Evolutionary conservation across 2,888 invertebrate genomes (phyloP).

Genomic region (Uloborus plumipes): DNA sequence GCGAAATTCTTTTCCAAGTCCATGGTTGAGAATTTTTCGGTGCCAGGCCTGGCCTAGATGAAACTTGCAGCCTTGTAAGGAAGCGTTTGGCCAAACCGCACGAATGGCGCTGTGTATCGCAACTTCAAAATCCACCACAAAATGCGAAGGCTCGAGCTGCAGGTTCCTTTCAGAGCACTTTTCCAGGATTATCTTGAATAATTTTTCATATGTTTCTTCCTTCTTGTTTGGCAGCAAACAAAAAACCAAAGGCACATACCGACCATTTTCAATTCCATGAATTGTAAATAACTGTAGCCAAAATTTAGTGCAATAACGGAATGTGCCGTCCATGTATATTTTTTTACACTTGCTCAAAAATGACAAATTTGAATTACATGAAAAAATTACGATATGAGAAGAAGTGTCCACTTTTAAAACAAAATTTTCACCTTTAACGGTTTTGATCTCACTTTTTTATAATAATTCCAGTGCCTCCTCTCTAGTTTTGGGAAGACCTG

Average conservation of each 20-base stretch:
- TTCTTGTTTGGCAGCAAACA: not conserved
- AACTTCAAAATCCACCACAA: not conserved
- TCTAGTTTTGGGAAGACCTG: not conserved
- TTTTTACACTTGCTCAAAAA: not conserved
- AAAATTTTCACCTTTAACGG: not conserved
- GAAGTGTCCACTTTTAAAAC: not conserved
- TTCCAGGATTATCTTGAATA: not conserved
- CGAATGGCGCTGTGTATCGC: not conserved
- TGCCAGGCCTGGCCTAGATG: not conserved
- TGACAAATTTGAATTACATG: not conserved
- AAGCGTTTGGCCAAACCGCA: not conserved
- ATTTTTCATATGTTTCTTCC: not conserved
- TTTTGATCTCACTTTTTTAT: not conserved
- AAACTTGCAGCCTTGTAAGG: not conserved
- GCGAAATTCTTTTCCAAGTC: constrained; percentile 2
- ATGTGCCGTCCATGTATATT: not conserved
- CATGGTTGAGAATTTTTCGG: not conserved
- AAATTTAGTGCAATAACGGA: not conserved
- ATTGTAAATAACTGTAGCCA: not conserved
- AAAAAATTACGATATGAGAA: not conserved
- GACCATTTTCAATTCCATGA: not conserved
- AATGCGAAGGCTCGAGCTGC: not conserved
- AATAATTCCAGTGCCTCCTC: not conserved
- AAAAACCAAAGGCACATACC: not conserved
- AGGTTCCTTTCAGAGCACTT: not conserved